Evolutionary conservation across 2,888 invertebrate genomes (phyloP).

Genomic region (Rhagium mordax): DNA sequence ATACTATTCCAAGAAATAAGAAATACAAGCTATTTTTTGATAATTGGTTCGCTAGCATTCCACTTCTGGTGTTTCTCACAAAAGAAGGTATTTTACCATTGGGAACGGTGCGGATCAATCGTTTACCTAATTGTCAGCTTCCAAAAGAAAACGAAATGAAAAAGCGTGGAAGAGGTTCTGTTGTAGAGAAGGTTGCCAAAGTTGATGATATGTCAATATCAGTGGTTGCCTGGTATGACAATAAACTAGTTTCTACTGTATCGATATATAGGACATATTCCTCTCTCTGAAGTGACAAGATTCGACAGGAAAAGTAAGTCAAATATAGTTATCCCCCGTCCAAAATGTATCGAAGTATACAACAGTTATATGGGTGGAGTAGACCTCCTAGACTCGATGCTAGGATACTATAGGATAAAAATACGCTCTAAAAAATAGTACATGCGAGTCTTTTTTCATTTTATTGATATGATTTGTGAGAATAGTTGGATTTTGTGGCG

Average conservation of each 20-base stretch:
- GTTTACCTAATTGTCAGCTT: too few relatives aligned
- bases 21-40: too few relatives aligned
- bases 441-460: constrained; percentile 25
- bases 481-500: constrained; percentile 34
- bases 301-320: too few relatives aligned
- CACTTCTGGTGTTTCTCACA: too few relatives aligned
- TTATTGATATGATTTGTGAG: constrained; percentile 15
- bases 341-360: background rate
- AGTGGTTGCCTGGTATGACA: constrained; percentile 4
- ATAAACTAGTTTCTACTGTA: background rate
- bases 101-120: too few relatives aligned
- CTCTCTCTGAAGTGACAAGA: background rate
- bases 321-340: background rate
- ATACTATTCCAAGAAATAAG: too few relatives aligned
- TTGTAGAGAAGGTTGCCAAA: background rate
- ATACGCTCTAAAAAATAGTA: constrained; percentile 32
- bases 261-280: background rate
- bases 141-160: too few relatives aligned
- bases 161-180: too few relatives aligned
- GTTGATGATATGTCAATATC: background rate
- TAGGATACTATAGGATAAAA: constrained; percentile 22
- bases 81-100: too few relatives aligned
- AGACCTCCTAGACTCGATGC: constrained; percentile 23
- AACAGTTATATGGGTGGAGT: constrained; percentile 7
- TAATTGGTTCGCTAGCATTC: too few relatives aligned